Evolutionary conservation across 2,888 invertebrate genomes (phyloP).

Genomic region (Zygogramma bicolorata): DNA sequence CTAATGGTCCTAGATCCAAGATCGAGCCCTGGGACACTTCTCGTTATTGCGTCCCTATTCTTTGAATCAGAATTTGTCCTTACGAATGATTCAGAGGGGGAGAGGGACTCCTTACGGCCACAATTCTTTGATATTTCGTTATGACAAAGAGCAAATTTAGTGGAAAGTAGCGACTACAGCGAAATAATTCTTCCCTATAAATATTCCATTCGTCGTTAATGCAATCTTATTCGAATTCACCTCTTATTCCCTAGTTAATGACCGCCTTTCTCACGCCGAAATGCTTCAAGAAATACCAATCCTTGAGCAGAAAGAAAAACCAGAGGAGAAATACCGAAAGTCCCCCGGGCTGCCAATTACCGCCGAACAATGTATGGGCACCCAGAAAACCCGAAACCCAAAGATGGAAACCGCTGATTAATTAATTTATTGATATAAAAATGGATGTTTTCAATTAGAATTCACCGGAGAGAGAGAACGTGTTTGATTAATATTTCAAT

Average conservation of each 20-base stretch:
- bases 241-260: not conserved
- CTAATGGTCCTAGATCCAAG: too few species aligned
- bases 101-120: too few species aligned
- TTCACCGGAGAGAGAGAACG: not conserved
- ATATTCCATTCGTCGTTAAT: not conserved
- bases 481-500: conserved; percentile 18
- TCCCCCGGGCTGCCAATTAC: not conserved
- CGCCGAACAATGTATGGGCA: not conserved
- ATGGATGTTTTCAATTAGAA: conserved; percentile 19
- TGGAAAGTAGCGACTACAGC: too few species aligned
- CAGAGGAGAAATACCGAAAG: not conserved
- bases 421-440: conserved; percentile 15
- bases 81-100: too few species aligned
- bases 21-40: too few species aligned
- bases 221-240: not conserved
- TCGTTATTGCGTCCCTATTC: too few species aligned
- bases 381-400: not conserved
- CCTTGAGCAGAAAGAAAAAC: not conserved
- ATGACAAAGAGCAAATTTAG: too few species aligned
- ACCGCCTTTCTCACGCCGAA: not conserved
- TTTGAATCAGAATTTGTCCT: too few species aligned
- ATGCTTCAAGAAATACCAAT: not conserved
- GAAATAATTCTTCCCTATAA: not conserved
- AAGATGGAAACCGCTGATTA: conserved; percentile 7
- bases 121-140: too few species aligned